These are phyloP conservation scores for Drosophila sp. DNA, from an alignment of 1,140 invertebrate genomes.

Conservation along the genomic window DNA sequence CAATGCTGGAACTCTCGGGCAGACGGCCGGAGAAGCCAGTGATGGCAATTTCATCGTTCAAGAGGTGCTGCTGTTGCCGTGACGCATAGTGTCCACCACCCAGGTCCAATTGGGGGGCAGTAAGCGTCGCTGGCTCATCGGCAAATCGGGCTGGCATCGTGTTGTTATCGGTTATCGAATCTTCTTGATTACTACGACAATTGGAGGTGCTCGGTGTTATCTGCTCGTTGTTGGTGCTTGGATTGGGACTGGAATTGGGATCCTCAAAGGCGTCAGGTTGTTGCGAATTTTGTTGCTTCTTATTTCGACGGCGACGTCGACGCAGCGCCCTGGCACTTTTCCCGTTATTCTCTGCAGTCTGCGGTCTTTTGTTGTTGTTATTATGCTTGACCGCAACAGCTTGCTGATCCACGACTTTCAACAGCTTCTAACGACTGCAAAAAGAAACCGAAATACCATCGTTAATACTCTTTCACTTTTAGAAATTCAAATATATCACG, in stretches of 20 bases:
- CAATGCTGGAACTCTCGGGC: constrained; percentile 94
- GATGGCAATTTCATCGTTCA: constrained; percentile 92
- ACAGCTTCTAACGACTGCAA: constrained; percentile 61
- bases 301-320: constrained; percentile 77
- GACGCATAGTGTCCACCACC: constrained; percentile 69
- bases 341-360: constrained; percentile 62
- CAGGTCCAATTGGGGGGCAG: constrained; percentile 78
- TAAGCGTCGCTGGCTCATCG: constrained; percentile 68
- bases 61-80: constrained; percentile 47
- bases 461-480: not conserved
- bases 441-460: constrained; percentile 7
- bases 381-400: constrained; percentile 65
- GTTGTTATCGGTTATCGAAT: constrained; percentile 37
- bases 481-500: not conserved
- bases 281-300: constrained; percentile 71
- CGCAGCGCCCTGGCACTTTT: constrained; percentile 73
- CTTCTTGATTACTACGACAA: constrained; percentile 23
- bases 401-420: constrained; percentile 69
- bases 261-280: constrained; percentile 72
- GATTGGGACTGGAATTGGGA: too few species aligned
- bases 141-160: constrained; percentile 84
- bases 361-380: constrained; percentile 40
- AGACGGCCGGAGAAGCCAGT: constrained; percentile 95
- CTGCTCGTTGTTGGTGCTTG: constrained; percentile 45
- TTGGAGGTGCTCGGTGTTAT: constrained; percentile 72